phyloP scores from a whole-genome alignment of 2,113 vertebrate genomes.

The Uria aalge region DNA sequence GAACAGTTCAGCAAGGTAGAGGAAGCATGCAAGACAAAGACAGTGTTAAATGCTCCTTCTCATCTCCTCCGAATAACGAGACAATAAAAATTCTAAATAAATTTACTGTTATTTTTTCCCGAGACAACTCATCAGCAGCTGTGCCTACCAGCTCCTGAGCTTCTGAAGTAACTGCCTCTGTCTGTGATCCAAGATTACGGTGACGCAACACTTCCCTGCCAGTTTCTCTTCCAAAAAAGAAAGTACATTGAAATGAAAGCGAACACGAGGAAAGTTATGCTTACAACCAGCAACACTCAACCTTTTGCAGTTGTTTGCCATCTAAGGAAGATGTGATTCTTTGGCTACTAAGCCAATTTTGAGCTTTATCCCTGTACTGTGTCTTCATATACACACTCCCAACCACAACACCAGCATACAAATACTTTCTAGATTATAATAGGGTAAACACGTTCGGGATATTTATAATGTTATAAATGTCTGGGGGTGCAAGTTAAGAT shows the following conservation, averaged over 20 bases:
- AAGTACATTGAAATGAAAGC: background rate
- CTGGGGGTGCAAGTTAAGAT: background rate
- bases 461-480: background rate
- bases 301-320: background rate
- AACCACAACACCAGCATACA: background rate
- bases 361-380: background rate
- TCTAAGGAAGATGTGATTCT: slow-evolving; percentile 11
- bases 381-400: background rate
- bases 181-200: background rate
- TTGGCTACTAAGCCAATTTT: background rate
- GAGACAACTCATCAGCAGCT: background rate
- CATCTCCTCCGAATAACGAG: background rate
- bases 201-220: background rate
- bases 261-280: background rate
- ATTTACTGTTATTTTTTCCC: background rate
- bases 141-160: background rate
- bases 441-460: background rate
- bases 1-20: background rate
- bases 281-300: background rate
- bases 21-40: background rate
- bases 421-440: background rate
- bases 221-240: slow-evolving; percentile 47
- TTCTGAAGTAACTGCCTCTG: background rate
- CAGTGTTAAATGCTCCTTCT: background rate
- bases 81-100: background rate